Conservation (phyloP, 2,888 invertebrate species). For the Drosophila lutescens region DNA sequence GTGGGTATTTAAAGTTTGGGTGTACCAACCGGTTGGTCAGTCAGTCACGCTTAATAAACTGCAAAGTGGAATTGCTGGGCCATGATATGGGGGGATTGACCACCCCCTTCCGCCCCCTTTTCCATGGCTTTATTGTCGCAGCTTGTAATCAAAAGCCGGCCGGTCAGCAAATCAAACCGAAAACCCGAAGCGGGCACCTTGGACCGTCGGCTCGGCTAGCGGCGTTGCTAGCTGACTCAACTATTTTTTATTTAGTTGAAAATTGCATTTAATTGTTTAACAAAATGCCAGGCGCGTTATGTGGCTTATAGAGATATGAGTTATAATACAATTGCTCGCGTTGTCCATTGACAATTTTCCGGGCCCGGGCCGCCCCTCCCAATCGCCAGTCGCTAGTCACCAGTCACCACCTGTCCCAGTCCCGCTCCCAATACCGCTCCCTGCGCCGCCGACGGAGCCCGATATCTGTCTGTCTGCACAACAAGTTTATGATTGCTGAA, state of each 20-base stretch:
- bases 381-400: conserved; percentile 13
- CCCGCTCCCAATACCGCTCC: conserved; percentile 10
- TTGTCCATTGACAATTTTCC: conserved; percentile 68
- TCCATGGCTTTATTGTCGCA: conserved; percentile 27
- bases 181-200: conserved; percentile 60
- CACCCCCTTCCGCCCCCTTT: conserved; percentile 23
- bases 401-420: conserved; percentile 29
- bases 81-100: conserved; percentile 50
- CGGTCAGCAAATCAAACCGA: conserved; percentile 40
- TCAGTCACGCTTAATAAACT: conserved; percentile 79
- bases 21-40: conserved; percentile 70
- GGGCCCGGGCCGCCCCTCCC: conserved; percentile 17
- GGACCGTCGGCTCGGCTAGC: conserved; percentile 21
- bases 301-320: conserved; percentile 41
- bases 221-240: conserved; percentile 64
- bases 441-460: neutral
- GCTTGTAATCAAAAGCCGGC: conserved; percentile 72
- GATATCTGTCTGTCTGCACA: conserved; percentile 67
- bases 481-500: conserved; percentile 80
- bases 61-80: conserved; percentile 68
- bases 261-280: conserved; percentile 78
- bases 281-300: conserved; percentile 70
- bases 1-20: conserved; percentile 52
- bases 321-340: conserved; percentile 47
- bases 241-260: conserved; percentile 51